phyloP scores from a whole-genome alignment of 2,888 invertebrate species.

The Thymelicus acteon region DNA sequence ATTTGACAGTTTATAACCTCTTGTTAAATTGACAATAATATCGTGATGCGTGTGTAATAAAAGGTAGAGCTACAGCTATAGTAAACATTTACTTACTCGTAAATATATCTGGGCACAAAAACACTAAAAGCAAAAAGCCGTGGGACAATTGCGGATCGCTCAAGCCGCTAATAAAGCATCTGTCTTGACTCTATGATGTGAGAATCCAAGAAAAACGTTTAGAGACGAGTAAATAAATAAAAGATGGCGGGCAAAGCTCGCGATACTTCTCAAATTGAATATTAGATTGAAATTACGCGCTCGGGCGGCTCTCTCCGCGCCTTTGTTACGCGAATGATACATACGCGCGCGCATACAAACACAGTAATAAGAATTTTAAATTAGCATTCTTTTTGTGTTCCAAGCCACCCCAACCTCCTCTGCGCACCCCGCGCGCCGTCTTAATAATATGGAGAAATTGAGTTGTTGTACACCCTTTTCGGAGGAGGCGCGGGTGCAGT shows the following conservation, averaged over 20 bases:
- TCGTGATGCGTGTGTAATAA: too few species aligned
- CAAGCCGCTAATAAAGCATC: slow-evolving; percentile 49
- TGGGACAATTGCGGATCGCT: slow-evolving; percentile 20
- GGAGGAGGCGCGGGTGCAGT: slow-evolving; percentile 80
- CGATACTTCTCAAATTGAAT: slow-evolving; percentile 82
- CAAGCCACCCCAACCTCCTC: slow-evolving; percentile 68
- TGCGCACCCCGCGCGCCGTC: slow-evolving; percentile 75
- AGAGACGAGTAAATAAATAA: slow-evolving; percentile 72
- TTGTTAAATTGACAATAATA: too few species aligned
- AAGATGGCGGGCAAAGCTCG: slow-evolving; percentile 71
- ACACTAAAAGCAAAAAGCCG: slow-evolving; percentile 9
- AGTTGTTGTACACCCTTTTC: slow-evolving; percentile 83
- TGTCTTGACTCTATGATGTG: slow-evolving; percentile 55
- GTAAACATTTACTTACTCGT: not conserved
- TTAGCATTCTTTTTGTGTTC: slow-evolving; percentile 84
- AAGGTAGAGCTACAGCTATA: not conserved
- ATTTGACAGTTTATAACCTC: too few species aligned
- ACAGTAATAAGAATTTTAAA: slow-evolving; percentile 83
- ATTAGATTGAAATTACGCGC: slow-evolving; percentile 84
- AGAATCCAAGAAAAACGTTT: slow-evolving; percentile 65
- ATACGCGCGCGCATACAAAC: slow-evolving; percentile 83
- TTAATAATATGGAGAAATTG: slow-evolving; percentile 84
- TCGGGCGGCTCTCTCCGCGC: slow-evolving; percentile 75
- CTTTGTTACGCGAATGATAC: slow-evolving; percentile 80
- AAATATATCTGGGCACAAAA: slow-evolving; percentile 6